A percentile compares a stretch with the other conserved stretches of the same genome.
phyloP scores from a whole-genome alignment of 2,888 invertebrate genomes.

The Drosophila pseudotalamancana region DNA sequence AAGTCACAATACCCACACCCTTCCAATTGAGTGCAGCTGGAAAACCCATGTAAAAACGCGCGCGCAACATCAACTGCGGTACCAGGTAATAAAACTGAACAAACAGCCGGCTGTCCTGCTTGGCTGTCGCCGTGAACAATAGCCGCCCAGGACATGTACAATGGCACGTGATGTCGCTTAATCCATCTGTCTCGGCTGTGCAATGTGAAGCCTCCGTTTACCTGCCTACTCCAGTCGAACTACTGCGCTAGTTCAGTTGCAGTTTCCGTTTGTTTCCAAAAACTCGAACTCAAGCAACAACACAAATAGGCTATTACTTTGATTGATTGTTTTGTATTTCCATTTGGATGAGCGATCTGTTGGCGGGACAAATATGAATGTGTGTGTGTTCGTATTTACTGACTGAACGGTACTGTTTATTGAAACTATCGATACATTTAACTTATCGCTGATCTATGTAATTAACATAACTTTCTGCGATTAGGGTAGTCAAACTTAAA shows the following conservation, averaged over 20 bases:
- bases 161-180: conserved; percentile 61
- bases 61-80: conserved; percentile 30
- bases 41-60: conserved; percentile 22
- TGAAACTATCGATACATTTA: conserved; percentile 4
- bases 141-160: conserved; percentile 40
- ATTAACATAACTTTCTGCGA: background rate
- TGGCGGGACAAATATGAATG: conserved; percentile 4
- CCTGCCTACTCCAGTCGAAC: conserved; percentile 15
- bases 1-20: background rate
- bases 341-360: background rate
- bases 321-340: conserved; percentile 27
- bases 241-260: conserved; percentile 16
- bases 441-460: background rate
- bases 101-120: conserved; percentile 41
- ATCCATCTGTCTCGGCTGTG: conserved; percentile 39
- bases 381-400: too few relatives aligned
- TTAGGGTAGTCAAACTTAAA: background rate
- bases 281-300: conserved; percentile 3
- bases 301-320: conserved; percentile 15
- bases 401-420: background rate
- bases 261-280: conserved; percentile 33
- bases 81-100: conserved; percentile 46
- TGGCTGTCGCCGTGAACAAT: conserved; percentile 4
- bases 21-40: background rate
- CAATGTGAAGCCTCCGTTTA: conserved; percentile 18